Evolutionary conservation across 2,888 invertebrate genomes (phyloP).

Genomic region (Dasypolia templi): DNA sequence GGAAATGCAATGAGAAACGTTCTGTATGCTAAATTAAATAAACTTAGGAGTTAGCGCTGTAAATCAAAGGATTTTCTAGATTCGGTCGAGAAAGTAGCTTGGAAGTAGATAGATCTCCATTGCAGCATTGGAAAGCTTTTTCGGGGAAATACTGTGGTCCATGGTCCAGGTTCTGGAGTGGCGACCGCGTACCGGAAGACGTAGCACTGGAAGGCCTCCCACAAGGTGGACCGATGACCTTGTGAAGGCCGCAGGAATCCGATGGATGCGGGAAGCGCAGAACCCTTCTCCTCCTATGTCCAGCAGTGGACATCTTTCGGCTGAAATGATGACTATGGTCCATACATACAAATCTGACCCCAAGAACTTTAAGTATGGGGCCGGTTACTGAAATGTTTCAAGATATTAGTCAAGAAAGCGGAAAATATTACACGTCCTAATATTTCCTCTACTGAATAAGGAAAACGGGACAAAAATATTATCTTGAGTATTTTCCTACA

Average conservation of each 20-base stretch:
- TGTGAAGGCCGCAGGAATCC: no score
- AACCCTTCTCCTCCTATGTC: no score
- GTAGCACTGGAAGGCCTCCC: no score
- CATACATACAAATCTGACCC: not conserved
- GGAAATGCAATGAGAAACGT: not conserved
- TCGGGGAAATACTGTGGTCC: not conserved
- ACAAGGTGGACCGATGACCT: no score
- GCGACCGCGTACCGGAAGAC: no score
- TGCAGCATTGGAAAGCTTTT: not conserved
- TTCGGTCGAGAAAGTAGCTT: not conserved
- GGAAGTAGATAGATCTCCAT: not conserved
- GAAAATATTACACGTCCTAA: slow-evolving; percentile 7
- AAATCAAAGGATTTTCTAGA: not conserved
- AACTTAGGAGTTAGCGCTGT: no score
- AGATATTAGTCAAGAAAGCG: not conserved
- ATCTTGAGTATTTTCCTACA: not conserved
- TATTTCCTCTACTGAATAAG: slow-evolving; percentile 2
- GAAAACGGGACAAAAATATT: slow-evolving; percentile 30
- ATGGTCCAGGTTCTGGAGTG: no score
- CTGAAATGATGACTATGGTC: not conserved
- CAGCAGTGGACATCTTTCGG: no score
- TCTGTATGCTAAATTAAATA: slow-evolving; percentile 9
- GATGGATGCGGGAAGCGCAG: no score
- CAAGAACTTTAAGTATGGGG: not conserved
- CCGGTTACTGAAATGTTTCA: not conserved